These are phyloP conservation scores for Abrostola tripartita DNA, from an alignment of 2,888 invertebrate genomes.

Conservation along the genomic window DNA sequence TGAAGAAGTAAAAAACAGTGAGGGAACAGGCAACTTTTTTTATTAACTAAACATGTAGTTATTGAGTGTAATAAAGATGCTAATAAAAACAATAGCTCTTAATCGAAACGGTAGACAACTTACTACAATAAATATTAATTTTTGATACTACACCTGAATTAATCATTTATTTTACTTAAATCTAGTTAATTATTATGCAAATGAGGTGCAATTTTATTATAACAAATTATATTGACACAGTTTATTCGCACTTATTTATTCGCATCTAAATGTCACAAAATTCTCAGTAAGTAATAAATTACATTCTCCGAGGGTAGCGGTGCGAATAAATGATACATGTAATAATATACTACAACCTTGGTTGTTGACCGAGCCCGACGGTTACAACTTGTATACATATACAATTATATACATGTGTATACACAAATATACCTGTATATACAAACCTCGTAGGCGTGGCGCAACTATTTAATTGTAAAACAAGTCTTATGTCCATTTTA, in stretches of 20 bases:
- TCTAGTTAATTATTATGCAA: background rate
- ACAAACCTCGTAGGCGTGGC: constrained; percentile 24
- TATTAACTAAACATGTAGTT: no score
- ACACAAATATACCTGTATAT: constrained; percentile 14
- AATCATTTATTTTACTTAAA: background rate
- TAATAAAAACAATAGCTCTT: no score
- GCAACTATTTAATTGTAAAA: constrained; percentile 40
- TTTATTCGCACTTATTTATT: no score
- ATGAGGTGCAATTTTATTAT: background rate
- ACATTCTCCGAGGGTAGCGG: constrained; percentile 35
- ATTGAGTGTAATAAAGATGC: no score
- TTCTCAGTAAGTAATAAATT: constrained; percentile 28
- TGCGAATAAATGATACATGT: constrained; percentile 50
- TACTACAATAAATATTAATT: no score
- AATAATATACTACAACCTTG: constrained; percentile 62
- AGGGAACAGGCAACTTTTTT: no score
- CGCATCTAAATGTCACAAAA: constrained; percentile 20
- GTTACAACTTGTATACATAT: constrained; percentile 16
- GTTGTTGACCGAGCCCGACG: constrained; percentile 56
- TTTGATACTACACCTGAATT: no score
- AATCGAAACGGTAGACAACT: no score
- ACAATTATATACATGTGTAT: constrained; percentile 8
- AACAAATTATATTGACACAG: background rate
- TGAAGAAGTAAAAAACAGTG: no score
- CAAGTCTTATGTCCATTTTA: constrained; percentile 14